These are phyloP conservation scores for Lamellibrachia columna DNA, from an alignment of 2,888 invertebrate genomes.

Conservation along the genomic window DNA sequence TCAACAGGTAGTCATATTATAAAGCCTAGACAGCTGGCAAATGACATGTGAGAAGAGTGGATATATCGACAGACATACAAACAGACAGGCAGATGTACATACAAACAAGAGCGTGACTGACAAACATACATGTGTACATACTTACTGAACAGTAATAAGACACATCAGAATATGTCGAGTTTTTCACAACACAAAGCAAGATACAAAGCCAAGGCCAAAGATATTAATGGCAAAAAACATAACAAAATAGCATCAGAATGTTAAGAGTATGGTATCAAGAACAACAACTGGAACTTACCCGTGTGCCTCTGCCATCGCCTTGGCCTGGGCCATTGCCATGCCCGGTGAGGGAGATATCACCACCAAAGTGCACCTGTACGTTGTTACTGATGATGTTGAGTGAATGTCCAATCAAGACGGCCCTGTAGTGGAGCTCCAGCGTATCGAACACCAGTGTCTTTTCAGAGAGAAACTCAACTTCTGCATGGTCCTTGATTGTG, in stretches of 20 bases:
- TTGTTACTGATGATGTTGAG: neutral
- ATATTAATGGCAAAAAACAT: neutral
- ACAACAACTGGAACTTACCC: neutral
- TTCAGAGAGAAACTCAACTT: slow-evolving; percentile 43
- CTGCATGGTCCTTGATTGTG: slow-evolving; percentile 47
- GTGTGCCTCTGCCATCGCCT: neutral
- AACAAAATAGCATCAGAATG: neutral
- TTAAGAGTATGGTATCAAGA: no score
- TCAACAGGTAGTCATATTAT: no score
- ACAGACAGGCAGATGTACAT: no score
- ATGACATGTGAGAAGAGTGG: no score
- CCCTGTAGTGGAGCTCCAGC: slow-evolving; percentile 49
- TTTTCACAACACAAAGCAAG: neutral
- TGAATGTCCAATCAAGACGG: slow-evolving; percentile 38
- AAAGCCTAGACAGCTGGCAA: no score
- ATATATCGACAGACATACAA: neutral
- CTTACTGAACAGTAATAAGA: neutral
- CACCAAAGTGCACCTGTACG: neutral
- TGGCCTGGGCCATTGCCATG: neutral
- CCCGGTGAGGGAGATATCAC: neutral
- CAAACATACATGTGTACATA: no score
- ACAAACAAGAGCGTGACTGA: no score
- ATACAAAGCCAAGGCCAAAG: neutral
- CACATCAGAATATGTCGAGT: neutral
- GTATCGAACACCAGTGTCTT: slow-evolving; percentile 41